These are phyloP conservation scores for Seira musarum DNA, from an alignment of 2,888 invertebrate species.

Conservation along the genomic window DNA sequence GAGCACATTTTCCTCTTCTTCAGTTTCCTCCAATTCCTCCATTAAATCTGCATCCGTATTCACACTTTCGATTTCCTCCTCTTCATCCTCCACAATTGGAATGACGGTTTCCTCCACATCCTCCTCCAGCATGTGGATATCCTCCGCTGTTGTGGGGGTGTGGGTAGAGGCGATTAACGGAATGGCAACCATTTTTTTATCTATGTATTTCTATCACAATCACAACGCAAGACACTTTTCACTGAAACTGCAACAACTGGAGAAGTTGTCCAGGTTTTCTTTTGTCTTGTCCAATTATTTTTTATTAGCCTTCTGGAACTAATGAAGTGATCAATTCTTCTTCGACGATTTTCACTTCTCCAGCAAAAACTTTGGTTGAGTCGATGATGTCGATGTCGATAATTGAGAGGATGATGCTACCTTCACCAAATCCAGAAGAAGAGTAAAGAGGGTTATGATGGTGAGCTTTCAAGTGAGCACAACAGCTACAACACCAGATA, in stretches of 20 bases:
- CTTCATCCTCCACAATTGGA: too few species aligned
- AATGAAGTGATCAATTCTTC: too few species aligned
- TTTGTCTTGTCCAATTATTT: background rate
- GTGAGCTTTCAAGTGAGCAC: background rate
- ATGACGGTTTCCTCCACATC: background rate
- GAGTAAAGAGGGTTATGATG: background rate
- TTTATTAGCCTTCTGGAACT: background rate
- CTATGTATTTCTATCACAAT: background rate
- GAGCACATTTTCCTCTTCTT: background rate
- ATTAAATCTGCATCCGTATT: background rate
- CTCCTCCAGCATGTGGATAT: too few species aligned
- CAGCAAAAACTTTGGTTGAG: too few species aligned
- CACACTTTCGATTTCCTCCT: background rate
- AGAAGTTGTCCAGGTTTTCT: background rate
- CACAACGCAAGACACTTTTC: background rate
- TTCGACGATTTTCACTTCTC: too few species aligned
- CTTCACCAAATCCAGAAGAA: background rate
- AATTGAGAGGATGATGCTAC: background rate
- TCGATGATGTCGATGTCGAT: too few species aligned
- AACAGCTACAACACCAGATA: background rate
- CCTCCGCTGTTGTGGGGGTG: background rate
- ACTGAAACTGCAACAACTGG: background rate
- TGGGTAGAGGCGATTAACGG: background rate
- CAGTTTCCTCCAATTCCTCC: background rate
- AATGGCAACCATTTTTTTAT: slow-evolving; percentile 34